These are phyloP conservation scores for Rhopilema esculentum DNA, from an alignment of 30 jellyfish, hydroid and myxozoan genomes.

Conservation along the genomic window DNA sequence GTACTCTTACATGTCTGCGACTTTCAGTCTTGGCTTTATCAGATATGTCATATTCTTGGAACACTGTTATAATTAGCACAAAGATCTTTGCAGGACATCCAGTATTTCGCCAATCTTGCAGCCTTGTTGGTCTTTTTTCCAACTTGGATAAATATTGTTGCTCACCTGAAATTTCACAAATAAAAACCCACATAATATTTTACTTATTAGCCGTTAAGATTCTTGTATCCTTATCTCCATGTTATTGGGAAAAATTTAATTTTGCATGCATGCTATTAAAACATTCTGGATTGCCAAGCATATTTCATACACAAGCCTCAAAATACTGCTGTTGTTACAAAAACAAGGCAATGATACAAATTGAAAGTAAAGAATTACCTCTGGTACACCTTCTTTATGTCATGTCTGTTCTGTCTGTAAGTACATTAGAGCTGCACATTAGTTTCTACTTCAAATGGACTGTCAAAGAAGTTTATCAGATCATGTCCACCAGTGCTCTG, in stretches of 20 bases:
- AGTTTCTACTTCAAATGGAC: slow-evolving; percentile 16
- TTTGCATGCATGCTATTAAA: not conserved
- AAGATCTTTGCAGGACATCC: slow-evolving; percentile 49
- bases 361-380: slow-evolving; percentile 6
- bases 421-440: slow-evolving; percentile 24
- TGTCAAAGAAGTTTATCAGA: slow-evolving; percentile 9
- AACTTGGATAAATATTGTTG: slow-evolving; percentile 31
- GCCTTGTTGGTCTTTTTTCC: slow-evolving; percentile 7
- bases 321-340: not conserved
- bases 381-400: slow-evolving; percentile 6
- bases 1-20: slow-evolving; percentile 7
- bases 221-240: slow-evolving; percentile 1
- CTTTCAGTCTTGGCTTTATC: slow-evolving; percentile 14
- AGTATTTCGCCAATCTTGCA: slow-evolving; percentile 34
- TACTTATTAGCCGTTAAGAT: slow-evolving; percentile 10
- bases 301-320: not conserved
- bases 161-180: slow-evolving; percentile 30
- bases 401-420: slow-evolving; percentile 21
- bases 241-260: not conserved
- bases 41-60: slow-evolving; percentile 15
- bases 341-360: slow-evolving; percentile 1
- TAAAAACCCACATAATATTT: slow-evolving; percentile 8
- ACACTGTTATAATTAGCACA: slow-evolving; percentile 29
- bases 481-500: slow-evolving; percentile 21
- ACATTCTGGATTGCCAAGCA: not conserved